phyloP scores from a whole-genome alignment of 2,113 vertebrate genomes.

The Cygnus buccinator region DNA sequence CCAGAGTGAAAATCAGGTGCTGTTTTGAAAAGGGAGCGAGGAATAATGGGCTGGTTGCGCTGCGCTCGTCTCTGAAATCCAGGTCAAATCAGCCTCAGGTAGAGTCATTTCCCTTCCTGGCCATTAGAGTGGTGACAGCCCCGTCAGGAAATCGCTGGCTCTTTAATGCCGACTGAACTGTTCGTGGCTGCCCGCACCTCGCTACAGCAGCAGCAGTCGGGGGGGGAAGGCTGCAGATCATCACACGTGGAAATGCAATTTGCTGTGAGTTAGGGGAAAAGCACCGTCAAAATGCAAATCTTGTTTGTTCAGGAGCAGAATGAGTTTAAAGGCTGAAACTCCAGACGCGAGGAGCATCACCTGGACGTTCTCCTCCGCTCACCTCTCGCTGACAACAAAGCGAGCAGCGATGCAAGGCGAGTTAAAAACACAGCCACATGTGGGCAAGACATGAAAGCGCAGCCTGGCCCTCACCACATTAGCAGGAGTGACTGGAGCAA shows the following conservation, averaged over 20 bases:
- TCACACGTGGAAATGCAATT: background rate
- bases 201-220: background rate
- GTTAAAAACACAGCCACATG: rapidly evolving
- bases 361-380: background rate
- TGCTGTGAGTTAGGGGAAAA: background rate
- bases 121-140: background rate
- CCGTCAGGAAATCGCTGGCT: background rate
- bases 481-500: background rate
- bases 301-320: background rate
- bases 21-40: background rate
- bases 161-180: background rate
- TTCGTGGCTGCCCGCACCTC: background rate
- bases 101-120: rapidly evolving
- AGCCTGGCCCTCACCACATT: background rate
- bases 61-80: background rate
- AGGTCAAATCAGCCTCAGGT: background rate
- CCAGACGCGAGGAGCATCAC: background rate
- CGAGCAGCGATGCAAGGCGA: background rate
- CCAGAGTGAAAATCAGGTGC: background rate
- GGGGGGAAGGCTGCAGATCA: background rate
- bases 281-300: background rate
- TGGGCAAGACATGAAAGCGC: background rate
- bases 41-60: background rate
- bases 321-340: background rate
- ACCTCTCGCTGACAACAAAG: background rate